phyloP scores from a whole-genome alignment of 2,113 vertebrate species.

The Stomatorhinus ivindoensis region DNA sequence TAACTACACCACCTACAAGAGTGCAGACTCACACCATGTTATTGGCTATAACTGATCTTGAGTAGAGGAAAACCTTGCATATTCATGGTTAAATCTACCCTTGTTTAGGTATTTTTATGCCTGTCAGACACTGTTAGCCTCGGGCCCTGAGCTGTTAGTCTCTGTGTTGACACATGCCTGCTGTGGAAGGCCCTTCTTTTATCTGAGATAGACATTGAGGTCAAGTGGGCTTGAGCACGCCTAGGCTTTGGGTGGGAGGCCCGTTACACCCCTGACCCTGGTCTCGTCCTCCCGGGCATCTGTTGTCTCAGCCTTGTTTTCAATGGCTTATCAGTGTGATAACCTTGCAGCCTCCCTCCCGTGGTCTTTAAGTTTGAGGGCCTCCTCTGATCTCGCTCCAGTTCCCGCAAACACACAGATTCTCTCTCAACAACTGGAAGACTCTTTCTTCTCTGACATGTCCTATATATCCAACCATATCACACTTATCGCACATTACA shows the following conservation, averaged over 20 bases:
- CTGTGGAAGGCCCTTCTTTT: conserved; percentile 25
- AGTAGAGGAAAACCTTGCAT: not conserved
- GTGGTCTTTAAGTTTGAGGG: not conserved
- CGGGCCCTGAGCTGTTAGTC: conserved; percentile 7
- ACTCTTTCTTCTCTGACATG: not conserved
- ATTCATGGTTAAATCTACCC: conserved; percentile 22
- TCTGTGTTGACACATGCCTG: conserved; percentile 24
- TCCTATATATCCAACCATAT: not conserved
- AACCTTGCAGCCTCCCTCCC: not conserved
- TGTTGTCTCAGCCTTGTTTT: conserved; percentile 14
- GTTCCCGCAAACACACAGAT: not conserved
- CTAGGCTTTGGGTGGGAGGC: conserved; percentile 5
- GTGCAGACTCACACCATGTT: not conserved
- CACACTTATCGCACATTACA: not conserved
- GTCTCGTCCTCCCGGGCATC: not conserved
- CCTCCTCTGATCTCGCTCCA: not conserved
- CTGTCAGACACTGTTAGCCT: conserved; percentile 16
- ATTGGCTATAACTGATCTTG: not conserved
- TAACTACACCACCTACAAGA: not conserved
- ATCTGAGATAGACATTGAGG: conserved; percentile 22
- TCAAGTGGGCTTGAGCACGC: conserved; percentile 19
- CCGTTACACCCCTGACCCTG: conserved; percentile 2
- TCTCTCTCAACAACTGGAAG: not conserved
- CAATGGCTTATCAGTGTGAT: conserved; percentile 19
- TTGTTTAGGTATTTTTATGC: conserved; percentile 15